Conservation (phyloP, 2,797 vertebrate species). For the Ammospiza maritima region DNA sequence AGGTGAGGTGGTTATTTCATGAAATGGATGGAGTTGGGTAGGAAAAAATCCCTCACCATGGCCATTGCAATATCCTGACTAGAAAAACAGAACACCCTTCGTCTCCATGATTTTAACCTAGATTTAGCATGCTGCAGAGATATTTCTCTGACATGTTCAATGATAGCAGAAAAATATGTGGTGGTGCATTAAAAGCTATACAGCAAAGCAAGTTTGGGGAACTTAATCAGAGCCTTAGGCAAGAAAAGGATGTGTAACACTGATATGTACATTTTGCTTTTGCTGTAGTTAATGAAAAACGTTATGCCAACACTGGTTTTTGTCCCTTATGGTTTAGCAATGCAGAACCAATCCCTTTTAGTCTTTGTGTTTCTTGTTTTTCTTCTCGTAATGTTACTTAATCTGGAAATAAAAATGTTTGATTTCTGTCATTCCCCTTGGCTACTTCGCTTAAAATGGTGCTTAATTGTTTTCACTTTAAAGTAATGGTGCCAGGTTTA, state of each 20-base stretch:
- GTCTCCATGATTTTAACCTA: constrained; percentile 51
- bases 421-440: constrained; percentile 42
- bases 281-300: constrained; percentile 65
- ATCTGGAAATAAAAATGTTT: constrained; percentile 67
- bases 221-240: constrained; percentile 62
- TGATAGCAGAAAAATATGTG: constrained; percentile 54
- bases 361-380: constrained; percentile 45
- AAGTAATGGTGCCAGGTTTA: constrained; percentile 13
- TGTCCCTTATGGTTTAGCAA: constrained; percentile 59
- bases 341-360: constrained; percentile 56
- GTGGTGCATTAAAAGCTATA: constrained; percentile 65
- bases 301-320: constrained; percentile 30
- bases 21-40: background rate
- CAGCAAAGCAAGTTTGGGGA: constrained; percentile 54
- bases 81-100: background rate
- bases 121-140: constrained; percentile 56
- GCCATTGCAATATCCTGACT: background rate
- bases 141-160: constrained; percentile 66
- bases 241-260: constrained; percentile 57
- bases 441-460: constrained; percentile 33
- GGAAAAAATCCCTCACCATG: background rate
- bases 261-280: constrained; percentile 56
- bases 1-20: background rate
- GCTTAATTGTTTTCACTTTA: constrained; percentile 53
- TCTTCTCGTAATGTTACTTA: constrained; percentile 51